Evolutionary conservation across 2,113 vertebrate species (phyloP), one percentile per base, ranked within the genome.

Genomic region (Ornithorhynchus anatinus): DNA sequence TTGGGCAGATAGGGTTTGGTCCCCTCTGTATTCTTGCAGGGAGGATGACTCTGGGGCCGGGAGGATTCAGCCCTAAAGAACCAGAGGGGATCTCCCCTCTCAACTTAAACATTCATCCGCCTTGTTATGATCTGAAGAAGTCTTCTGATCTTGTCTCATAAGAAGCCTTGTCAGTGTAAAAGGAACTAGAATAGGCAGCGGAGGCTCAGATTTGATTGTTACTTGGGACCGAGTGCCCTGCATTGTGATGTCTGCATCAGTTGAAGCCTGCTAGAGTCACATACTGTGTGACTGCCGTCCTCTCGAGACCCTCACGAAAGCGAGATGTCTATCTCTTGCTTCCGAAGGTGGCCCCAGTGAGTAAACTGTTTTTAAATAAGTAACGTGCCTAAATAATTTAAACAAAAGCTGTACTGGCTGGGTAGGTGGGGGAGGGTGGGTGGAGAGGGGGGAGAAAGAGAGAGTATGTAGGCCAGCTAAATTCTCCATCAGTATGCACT

Each of bases 361-460:
- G 84, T 79, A 84, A 79, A 69, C 45, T 69, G 75, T 67, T 48
- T 50, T 39, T 50, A 45, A 2, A 37, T 52, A 74, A 81, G 67
- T 75, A 52, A 29, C 60, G 57, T 67, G 59, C 59, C 57, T 75
- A 69, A 68, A 67, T 81, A 65, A 84, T 77, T 75, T 23, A 72
- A 44, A 39, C 7, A 9, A 17, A n/a, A 23, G 38, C 48, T 83
- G 25, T 50, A 29, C 19, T 29, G 25, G 8, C 19, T 29, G 29
- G 25, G 45, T 17, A 29, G n/a, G n/a, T n/a, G n/a, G n/a, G n/a
- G n/a, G n/a, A n/a, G n/a, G n/a, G n/a, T n/a, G n/a, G n/a, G n/a
- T n/a, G n/a, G n/a, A n/a, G 63, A 50, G 38, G 36, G 35, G 39
- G 66, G 72, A 31, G 37, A 17, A 44, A 51, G 71, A 44, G 29